phyloP scores from a whole-genome alignment of 1,140 invertebrate species.

The Telenomus remus region DNA sequence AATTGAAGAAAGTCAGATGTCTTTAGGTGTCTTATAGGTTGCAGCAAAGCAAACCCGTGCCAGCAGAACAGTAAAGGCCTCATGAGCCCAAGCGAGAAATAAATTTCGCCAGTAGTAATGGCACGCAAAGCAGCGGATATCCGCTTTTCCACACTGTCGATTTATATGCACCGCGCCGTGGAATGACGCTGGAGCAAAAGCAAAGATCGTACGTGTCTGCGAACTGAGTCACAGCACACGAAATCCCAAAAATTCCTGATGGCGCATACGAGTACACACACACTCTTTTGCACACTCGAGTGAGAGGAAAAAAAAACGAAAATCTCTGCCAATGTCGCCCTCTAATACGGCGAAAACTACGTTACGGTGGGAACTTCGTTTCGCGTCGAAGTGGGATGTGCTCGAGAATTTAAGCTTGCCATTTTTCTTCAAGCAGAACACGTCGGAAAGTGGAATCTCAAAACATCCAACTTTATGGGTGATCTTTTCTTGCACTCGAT shows the following conservation, averaged over 20 bases:
- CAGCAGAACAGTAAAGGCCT: slow-evolving; percentile 35
- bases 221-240: slow-evolving; percentile 19
- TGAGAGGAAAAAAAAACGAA: too few relatives aligned
- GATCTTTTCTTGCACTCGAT: slow-evolving; percentile 56
- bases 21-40: slow-evolving; percentile 24
- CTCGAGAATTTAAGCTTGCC: slow-evolving; percentile 53
- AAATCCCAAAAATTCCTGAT: slow-evolving; percentile 51
- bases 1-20: slow-evolving; percentile 56
- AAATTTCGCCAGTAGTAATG: slow-evolving; percentile 57
- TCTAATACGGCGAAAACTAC: slow-evolving; percentile 54
- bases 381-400: slow-evolving; percentile 51
- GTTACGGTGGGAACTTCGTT: slow-evolving; percentile 54
- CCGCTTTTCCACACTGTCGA: slow-evolving; percentile 66
- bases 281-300: slow-evolving; percentile 18
- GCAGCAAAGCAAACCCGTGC: slow-evolving; percentile 23
- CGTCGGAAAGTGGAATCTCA: slow-evolving; percentile 51
- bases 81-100: slow-evolving; percentile 60
- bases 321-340: slow-evolving; percentile 54
- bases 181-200: slow-evolving; percentile 43
- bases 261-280: slow-evolving; percentile 12
- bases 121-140: slow-evolving; percentile 66
- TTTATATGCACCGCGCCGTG: slow-evolving; percentile 59
- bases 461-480: slow-evolving; percentile 55
- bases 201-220: slow-evolving; percentile 56
- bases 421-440: slow-evolving; percentile 54